Percentiles rank a stretch among this genome's conserved stretches.
These are phyloP conservation scores for Cotesia typhae DNA, from an alignment of 1,140 invertebrate genomes.

Conservation along the genomic window DNA sequence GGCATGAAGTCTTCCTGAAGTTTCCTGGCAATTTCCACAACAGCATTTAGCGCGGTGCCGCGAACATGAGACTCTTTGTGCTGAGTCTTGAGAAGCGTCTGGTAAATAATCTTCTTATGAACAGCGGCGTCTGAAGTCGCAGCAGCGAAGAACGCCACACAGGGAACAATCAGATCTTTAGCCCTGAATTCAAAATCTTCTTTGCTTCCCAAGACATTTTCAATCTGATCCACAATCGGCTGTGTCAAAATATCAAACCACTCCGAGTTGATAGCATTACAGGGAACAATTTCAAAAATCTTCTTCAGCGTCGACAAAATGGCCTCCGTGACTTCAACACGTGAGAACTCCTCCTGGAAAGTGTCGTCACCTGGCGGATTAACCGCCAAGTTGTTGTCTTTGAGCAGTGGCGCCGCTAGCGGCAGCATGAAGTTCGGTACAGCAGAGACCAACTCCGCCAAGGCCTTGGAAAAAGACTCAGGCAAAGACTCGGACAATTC, in stretches of 20 bases:
- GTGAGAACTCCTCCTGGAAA: slow-evolving; percentile 67
- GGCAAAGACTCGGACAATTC: slow-evolving; percentile 87
- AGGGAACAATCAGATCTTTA: slow-evolving; percentile 74
- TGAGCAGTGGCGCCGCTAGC: slow-evolving; percentile 71
- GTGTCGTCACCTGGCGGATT: slow-evolving; percentile 63
- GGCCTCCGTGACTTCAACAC: slow-evolving; percentile 71
- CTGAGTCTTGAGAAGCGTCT: slow-evolving; percentile 87
- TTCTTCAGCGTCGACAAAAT: slow-evolving; percentile 78
- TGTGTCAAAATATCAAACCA: slow-evolving; percentile 84
- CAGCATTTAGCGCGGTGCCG: slow-evolving; percentile 51
- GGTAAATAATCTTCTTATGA: slow-evolving; percentile 90
- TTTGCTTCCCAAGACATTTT: slow-evolving; percentile 78
- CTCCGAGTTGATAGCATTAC: slow-evolving; percentile 85
- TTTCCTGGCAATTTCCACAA: slow-evolving; percentile 76
- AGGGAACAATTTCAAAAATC: slow-evolving; percentile 84
- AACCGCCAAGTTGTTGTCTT: slow-evolving; percentile 56
- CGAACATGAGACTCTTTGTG: slow-evolving; percentile 71
- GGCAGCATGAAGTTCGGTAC: too few species aligned
- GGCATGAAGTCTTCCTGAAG: slow-evolving; percentile 84
- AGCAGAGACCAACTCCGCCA: too few species aligned
- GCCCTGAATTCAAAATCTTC: slow-evolving; percentile 71
- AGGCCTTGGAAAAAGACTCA: slow-evolving; percentile 83
- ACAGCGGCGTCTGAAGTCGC: slow-evolving; percentile 83
- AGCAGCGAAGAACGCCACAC: slow-evolving; percentile 83
- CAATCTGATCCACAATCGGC: slow-evolving; percentile 87